Conservation (phyloP, 2,888 invertebrate genomes). For the Ectropis crepuscularia region DNA sequence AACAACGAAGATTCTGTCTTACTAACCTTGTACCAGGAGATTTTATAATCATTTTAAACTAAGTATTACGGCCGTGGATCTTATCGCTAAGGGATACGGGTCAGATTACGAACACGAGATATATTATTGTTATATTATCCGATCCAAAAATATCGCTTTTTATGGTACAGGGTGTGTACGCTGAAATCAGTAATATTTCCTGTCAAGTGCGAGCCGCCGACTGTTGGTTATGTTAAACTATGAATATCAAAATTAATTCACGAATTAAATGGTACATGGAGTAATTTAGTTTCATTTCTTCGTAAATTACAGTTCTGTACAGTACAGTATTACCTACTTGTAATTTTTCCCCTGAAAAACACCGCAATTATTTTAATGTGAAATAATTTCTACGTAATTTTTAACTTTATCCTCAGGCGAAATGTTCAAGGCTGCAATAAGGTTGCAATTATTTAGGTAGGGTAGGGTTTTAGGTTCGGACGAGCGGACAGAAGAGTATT, state of each 20-base stretch:
- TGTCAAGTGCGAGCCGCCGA: conserved; percentile 59
- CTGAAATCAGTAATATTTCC: neutral
- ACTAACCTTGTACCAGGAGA: neutral
- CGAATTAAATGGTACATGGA: conserved; percentile 73
- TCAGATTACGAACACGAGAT: no score
- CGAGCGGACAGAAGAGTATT: no score
- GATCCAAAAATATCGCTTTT: no score
- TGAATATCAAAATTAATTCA: conserved; percentile 67
- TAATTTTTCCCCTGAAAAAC: neutral
- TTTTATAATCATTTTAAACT: no score
- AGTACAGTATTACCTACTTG: neutral
- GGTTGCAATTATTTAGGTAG: no score
- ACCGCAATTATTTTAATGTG: neutral
- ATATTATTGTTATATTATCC: no score
- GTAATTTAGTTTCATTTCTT: conserved; percentile 52
- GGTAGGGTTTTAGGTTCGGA: no score
- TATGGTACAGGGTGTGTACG: no score
- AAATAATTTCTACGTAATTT: neutral
- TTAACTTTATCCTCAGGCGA: no score
- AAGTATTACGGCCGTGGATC: no score
- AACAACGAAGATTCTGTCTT: neutral
- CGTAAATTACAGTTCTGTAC: neutral
- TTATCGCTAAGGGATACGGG: no score
- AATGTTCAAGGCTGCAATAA: no score
- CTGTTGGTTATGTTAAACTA: conserved; percentile 56